Evolutionary conservation across 2,113 vertebrate genomes (phyloP).

Genomic region (Perca schrenkii): DNA sequence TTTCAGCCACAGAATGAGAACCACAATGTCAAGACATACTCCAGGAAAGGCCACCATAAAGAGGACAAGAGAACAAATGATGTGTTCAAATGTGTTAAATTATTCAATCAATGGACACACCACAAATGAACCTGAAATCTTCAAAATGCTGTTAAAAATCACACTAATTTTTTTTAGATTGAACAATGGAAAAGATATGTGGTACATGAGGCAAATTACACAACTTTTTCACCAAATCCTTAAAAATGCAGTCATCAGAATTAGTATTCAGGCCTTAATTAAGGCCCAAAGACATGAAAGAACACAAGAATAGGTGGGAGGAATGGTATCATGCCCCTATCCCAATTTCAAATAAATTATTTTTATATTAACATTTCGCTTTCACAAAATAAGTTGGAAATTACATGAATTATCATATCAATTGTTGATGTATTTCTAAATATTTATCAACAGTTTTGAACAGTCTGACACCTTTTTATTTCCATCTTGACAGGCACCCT

Average conservation of each 20-base stretch:
- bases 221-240: slow-evolving; percentile 16
- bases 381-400: neutral
- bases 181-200: neutral
- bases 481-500: neutral
- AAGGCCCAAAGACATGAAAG: neutral
- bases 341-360: neutral
- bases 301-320: neutral
- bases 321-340: neutral
- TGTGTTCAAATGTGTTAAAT: neutral
- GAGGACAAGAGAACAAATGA: slow-evolving; percentile 1
- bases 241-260: neutral
- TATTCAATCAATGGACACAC: neutral
- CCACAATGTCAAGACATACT: slow-evolving; percentile 30
- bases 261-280: neutral
- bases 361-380: neutral
- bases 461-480: neutral
- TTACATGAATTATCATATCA: no score
- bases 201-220: neutral
- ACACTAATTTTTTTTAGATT: neutral
- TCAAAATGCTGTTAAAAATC: neutral
- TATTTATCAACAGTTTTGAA: neutral
- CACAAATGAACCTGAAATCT: neutral
- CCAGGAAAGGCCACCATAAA: neutral
- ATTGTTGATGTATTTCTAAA: neutral
- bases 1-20: slow-evolving; percentile 30